phyloP scores from a whole-genome alignment of 2,797 vertebrate species.

The Danio choprae region DNA sequence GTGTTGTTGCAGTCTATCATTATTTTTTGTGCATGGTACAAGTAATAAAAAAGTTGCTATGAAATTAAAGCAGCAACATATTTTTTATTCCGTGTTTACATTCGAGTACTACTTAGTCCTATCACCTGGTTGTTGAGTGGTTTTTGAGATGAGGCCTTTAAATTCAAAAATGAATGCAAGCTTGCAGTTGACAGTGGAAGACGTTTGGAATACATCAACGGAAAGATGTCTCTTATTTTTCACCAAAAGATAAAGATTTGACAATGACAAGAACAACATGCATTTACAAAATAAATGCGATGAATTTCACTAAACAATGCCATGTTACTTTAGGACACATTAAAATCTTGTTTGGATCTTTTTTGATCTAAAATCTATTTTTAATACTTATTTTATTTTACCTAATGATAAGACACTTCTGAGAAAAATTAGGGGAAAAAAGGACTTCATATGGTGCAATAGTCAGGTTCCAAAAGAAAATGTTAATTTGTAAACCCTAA shows the following conservation, averaged over 20 bases:
- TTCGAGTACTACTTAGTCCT: neutral
- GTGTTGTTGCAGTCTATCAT: neutral
- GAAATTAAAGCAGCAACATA: neutral
- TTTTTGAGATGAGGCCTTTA: no score
- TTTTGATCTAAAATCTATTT: neutral
- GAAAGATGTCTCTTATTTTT: neutral
- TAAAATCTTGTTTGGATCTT: no score
- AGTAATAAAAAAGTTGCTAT: neutral
- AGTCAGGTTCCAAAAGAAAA: neutral
- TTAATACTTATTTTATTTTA: neutral
- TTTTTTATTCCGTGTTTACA: neutral
- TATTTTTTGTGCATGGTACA: neutral
- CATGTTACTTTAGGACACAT: no score
- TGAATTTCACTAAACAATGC: no score
- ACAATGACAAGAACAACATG: neutral
- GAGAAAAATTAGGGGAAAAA: neutral
- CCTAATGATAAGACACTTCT: neutral
- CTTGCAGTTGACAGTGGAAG: neutral
- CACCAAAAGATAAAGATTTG: rapidly evolving
- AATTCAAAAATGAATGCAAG: neutral
- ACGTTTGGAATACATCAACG: neutral
- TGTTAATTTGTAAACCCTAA: no score
- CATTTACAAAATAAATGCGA: neutral
- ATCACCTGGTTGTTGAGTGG: neutral
- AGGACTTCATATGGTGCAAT: neutral